Base-by-base conservation (phyloP, 2,888 invertebrate genomes). In the Hydriomena furcata region DNA sequence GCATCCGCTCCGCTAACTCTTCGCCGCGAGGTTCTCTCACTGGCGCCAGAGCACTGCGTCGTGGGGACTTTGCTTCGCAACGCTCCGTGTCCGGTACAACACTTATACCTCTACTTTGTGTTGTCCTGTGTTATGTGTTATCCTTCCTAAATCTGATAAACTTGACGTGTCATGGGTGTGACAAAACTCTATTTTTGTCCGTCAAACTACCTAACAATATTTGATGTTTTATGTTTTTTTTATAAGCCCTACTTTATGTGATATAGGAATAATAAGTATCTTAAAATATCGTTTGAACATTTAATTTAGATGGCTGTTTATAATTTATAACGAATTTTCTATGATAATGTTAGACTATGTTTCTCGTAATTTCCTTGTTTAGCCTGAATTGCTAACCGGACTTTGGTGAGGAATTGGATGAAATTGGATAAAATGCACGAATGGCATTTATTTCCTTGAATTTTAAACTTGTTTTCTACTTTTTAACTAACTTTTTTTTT, bases 11-110 rank as follows among this genome's bases (percentile, higher is more conserved):
- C 0, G 95, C 95, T 0, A 94, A 93, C 72, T 93, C 94, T 0
- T 96, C 96, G 0, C 96, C 96, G 0, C 92, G 96, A 34, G 95
- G 95, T 35, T 96, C 96, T 0, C 91, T 95, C 6, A 93, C 94
- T 2, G 94, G 94, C 57, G 91, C 94, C 57, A 91, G 94, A 34
- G 85, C 94, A 43, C 80, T 95, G 56, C 91, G 94, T 24, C 92
- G 95, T 48, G 92, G 91, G 48, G 95, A 96, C 72, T 93, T 95
- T 74, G 94, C 94, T 41, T 93, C 93, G 67, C 95, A 95, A 69
- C 92, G 95, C 65, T 95, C 95, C 46, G 91, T 93, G 63, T 95
- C 95, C 76, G 93, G 93, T 92, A 79, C 60, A 58, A 42, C 41
- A 44, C 32, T 12, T 34, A 28, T 36, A 32, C 8, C 24, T 37